These are phyloP conservation scores for Chrysodeixis includens DNA, from an alignment of 2,888 invertebrate genomes.

Conservation along the genomic window DNA sequence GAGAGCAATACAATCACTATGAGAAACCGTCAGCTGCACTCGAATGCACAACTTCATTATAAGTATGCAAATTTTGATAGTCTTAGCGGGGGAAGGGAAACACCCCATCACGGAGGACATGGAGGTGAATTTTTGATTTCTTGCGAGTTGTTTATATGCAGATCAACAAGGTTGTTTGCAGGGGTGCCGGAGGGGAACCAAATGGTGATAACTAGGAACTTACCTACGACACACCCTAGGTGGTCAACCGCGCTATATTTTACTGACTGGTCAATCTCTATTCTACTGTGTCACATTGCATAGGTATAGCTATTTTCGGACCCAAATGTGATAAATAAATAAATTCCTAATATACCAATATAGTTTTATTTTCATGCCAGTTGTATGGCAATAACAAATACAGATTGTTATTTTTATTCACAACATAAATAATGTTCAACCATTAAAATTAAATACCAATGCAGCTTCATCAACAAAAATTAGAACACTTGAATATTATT, in stretches of 20 bases:
- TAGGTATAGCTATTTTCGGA: too few relatives aligned
- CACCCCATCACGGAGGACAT: constrained; percentile 8
- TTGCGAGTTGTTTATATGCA: background rate
- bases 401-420: too few relatives aligned
- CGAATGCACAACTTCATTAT: constrained; percentile 59
- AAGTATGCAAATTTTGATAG: constrained; percentile 67
- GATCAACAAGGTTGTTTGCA: background rate
- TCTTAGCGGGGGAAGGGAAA: constrained; percentile 47
- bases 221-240: background rate
- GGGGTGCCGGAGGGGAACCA: background rate
- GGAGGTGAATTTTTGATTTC: constrained; percentile 34
- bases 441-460: background rate
- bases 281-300: too few relatives aligned
- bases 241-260: background rate
- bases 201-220: too few relatives aligned
- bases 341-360: background rate
- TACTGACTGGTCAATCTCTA: background rate
- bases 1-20: constrained; percentile 44
- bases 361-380: background rate
- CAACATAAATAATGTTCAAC: background rate
- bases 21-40: constrained; percentile 54
- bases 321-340: too few relatives aligned
- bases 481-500: background rate
- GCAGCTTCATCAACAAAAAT: background rate
- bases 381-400: too few relatives aligned